Conservation (phyloP, 1,140 invertebrate genomes). For the Bombus superbus region DNA sequence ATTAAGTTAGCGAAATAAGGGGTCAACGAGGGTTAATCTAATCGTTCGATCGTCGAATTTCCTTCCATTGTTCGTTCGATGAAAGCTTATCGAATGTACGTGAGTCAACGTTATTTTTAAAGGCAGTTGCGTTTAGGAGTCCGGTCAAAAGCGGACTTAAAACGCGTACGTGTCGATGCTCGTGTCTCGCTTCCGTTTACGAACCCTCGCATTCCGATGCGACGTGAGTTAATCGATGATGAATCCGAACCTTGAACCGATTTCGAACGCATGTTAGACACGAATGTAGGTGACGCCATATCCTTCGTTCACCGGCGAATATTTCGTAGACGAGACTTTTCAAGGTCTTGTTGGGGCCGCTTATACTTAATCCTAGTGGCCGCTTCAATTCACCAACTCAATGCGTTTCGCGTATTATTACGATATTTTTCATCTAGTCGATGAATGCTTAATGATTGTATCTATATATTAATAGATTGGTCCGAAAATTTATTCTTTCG, state of each 20-base stretch:
- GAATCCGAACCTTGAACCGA: slow-evolving; percentile 69
- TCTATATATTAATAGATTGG: no score
- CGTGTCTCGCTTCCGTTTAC: slow-evolving; percentile 30
- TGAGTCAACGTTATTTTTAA: slow-evolving; percentile 28
- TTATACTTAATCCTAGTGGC: background rate
- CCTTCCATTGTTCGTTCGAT: background rate
- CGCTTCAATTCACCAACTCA: no score
- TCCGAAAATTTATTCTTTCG: no score
- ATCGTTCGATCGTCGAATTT: background rate
- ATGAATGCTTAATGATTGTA: no score
- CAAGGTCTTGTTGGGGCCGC: background rate
- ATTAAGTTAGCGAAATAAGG: background rate
- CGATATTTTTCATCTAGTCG: background rate
- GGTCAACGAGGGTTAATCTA: background rate
- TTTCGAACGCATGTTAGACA: slow-evolving; percentile 62
- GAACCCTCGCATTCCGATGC: slow-evolving; percentile 22
- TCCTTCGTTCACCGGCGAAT: slow-evolving; percentile 37
- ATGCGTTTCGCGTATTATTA: background rate
- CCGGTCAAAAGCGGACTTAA: background rate
- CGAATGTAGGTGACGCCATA: slow-evolving; percentile 64
- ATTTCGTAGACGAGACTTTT: slow-evolving; percentile 19
- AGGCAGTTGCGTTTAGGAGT: background rate
- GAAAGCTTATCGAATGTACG: background rate
- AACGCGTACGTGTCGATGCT: background rate
- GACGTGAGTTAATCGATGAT: slow-evolving; percentile 34